Evolutionary conservation across 92 coral and sea anemone species (phyloP), one percentile per base, ranked within the genome.

Genomic region (Hydrozoanthus gracilis): DNA sequence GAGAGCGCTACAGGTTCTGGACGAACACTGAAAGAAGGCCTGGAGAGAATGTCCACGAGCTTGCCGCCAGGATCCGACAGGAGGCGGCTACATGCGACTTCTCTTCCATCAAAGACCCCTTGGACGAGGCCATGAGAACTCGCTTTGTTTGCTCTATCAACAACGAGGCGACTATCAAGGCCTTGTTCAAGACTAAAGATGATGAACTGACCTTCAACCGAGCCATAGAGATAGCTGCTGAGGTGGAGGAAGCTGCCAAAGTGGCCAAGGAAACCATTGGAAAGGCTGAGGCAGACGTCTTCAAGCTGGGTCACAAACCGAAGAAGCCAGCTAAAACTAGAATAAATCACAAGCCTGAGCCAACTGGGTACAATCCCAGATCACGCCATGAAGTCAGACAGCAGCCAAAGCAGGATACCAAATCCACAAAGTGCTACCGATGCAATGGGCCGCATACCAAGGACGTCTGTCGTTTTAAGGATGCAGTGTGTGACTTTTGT

Each of bases 241-340:
- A 79, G 58, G 58, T 52, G 20, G 85, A 79, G 58, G 85, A 79
- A 5, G 85, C 85, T 8, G 85, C 85, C 16, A 79, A 79, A 52
- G 85, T 79, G 13, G 85, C 85, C 49, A 79, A 79, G 67, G 85
- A 79, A 79, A 79, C 85, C 45, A n/a, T 79, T 18, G 39, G 47
- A 52, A 44, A 44, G 75, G 17, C 79, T 18, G 79, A 45, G 47
- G 48, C 45, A 74, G 79, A 45, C 52, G 79, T 74, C 17, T 18
- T 18, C 51, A 18, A 74, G 52, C 17, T 74, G 79, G 17, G 79
- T n/a, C 79, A 74, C 60, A 54, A 54, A 54, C 60, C 60, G 60
- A 54, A 54, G 60, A 54, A 54, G 60, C 60, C 60, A 54, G 60
- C 60, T 54, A 54, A 54, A 54, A 54, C 60, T 54, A 54, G 60